phyloP scores from a whole-genome alignment of 2,888 invertebrate genomes.

The Dolichomitus sp. region DNA sequence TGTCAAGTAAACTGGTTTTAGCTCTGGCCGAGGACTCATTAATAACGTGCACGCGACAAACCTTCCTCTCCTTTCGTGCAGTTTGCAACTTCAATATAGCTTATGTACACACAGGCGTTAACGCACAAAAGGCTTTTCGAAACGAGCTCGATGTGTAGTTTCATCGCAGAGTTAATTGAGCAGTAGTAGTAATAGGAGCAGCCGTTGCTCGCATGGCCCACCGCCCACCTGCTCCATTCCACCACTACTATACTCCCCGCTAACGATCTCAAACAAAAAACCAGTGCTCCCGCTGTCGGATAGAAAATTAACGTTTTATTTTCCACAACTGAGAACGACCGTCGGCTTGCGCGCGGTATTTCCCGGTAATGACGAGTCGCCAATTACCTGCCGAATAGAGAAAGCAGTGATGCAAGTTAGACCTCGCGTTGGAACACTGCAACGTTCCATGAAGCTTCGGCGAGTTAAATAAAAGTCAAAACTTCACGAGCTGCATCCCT shows the following conservation, averaged over 20 bases:
- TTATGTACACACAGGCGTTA: neutral
- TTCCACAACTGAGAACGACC: constrained; percentile 5
- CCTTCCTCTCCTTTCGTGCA: neutral
- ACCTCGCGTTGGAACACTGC: too few species aligned
- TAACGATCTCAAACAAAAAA: constrained; percentile 17
- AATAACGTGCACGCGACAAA: too few species aligned
- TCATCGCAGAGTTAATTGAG: constrained; percentile 1
- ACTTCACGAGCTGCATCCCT: too few species aligned
- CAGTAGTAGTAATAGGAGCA: neutral
- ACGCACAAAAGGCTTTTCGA: constrained; percentile 16
- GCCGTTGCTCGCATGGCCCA: neutral
- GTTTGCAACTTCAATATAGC: neutral
- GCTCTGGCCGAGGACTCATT: too few species aligned
- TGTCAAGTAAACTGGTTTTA: too few species aligned
- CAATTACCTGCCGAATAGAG: too few species aligned
- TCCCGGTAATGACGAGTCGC: neutral
- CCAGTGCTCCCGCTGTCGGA: constrained; percentile 10
- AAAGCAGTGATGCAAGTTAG: too few species aligned
- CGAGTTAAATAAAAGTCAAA: too few species aligned
- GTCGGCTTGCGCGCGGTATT: constrained; percentile 3
- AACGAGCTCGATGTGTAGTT: constrained; percentile 12
- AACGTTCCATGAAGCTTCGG: too few species aligned
- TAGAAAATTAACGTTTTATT: constrained; percentile 25
- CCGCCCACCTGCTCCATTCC: too few species aligned
- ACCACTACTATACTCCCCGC: neutral